phyloP scores from a whole-genome alignment of 2,888 invertebrate species.

The Cerastoderma edule region DNA sequence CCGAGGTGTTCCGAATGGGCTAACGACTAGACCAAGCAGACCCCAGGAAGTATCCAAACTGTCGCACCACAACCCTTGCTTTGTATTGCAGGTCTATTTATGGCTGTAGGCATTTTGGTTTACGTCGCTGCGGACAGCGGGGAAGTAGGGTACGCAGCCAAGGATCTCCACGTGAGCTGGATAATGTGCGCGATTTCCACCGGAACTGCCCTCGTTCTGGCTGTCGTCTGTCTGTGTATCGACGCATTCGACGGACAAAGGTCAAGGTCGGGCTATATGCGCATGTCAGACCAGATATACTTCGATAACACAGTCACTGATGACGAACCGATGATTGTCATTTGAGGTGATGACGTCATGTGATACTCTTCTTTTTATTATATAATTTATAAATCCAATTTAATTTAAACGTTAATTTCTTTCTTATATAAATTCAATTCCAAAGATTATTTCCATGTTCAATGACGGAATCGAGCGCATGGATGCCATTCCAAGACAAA shows the following conservation, averaged over 20 bases:
- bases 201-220: constrained; percentile 8
- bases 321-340: constrained; percentile 20
- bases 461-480: too few relatives aligned
- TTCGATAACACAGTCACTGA: constrained; percentile 3
- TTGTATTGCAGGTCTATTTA: constrained; percentile 33
- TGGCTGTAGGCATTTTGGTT: constrained; percentile 42
- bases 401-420: too few relatives aligned
- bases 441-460: too few relatives aligned
- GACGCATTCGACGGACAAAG: background rate
- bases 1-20: background rate
- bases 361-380: too few relatives aligned
- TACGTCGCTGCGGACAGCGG: constrained; percentile 43
- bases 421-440: too few relatives aligned
- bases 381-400: too few relatives aligned
- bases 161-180: constrained; percentile 46
- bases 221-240: constrained; percentile 30
- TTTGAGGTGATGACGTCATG: too few relatives aligned
- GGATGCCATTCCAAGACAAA: too few relatives aligned
- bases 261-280: background rate
- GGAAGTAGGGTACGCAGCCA: constrained; percentile 36
- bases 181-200: constrained; percentile 34
- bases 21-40: background rate
- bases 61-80: background rate
- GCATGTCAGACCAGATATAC: background rate
- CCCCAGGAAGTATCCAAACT: background rate